Evolutionary conservation across 2,797 vertebrate species (phyloP).

Genomic region (Rhyacichthys aspro): DNA sequence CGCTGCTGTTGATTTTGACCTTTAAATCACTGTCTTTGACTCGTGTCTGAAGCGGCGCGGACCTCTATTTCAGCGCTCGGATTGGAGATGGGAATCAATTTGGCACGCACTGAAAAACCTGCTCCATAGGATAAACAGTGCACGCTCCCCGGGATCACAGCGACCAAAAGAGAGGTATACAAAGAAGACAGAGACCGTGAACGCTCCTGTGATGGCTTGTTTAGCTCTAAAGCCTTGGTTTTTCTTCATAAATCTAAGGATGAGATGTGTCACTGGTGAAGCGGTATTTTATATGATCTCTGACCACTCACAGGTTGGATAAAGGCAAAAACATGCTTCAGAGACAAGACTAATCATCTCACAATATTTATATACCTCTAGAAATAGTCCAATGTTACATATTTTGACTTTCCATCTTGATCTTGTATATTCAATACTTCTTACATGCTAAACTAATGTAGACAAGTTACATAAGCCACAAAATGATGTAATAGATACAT

Average conservation of each 20-base stretch:
- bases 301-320: neutral
- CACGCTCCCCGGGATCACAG: slow-evolving; percentile 18
- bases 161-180: slow-evolving; percentile 6
- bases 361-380: too few relatives aligned
- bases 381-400: too few relatives aligned
- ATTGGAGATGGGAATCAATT: slow-evolving; percentile 70
- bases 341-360: too few relatives aligned
- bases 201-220: slow-evolving; percentile 22
- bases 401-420: too few relatives aligned
- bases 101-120: slow-evolving; percentile 48
- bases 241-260: slow-evolving; percentile 9
- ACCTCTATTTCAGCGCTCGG: slow-evolving; percentile 53
- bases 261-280: neutral
- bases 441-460: too few relatives aligned
- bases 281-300: too few relatives aligned
- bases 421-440: too few relatives aligned
- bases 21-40: slow-evolving; percentile 72
- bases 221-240: slow-evolving; percentile 15
- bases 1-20: slow-evolving; percentile 66
- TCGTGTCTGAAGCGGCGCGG: slow-evolving; percentile 38
- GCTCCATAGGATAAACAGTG: slow-evolving; percentile 57
- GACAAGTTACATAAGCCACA: too few relatives aligned
- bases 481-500: too few relatives aligned
- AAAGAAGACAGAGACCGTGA: slow-evolving; percentile 9
- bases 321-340: slow-evolving; percentile 3